Evolutionary conservation across 2,797 vertebrate species (phyloP).

Genomic region (Anguilla anguilla): DNA sequence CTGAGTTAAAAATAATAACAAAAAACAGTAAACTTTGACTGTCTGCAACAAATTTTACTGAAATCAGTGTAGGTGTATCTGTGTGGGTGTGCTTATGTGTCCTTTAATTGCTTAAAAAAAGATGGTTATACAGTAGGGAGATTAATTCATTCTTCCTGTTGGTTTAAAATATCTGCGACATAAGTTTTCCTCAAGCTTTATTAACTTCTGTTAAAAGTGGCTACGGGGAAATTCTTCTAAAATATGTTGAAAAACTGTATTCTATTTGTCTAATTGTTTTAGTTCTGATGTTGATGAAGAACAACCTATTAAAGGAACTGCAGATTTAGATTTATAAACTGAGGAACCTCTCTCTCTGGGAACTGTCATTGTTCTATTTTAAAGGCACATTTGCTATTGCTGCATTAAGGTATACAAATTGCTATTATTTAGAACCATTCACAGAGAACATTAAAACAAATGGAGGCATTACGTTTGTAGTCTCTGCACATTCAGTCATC

Average conservation of each 20-base stretch:
- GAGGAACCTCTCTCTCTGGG: neutral
- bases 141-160: neutral
- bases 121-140: constrained; percentile 54
- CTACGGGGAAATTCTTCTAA: neutral
- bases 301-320: neutral
- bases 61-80: neutral
- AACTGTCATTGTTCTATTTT: neutral
- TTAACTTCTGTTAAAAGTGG: constrained; percentile 7
- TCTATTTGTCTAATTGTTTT: neutral
- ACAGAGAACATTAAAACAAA: neutral
- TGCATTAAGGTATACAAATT: neutral
- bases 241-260: neutral
- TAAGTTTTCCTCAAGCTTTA: neutral
- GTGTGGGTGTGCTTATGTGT: constrained; percentile 23
- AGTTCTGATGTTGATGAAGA: neutral
- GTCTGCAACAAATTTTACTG: neutral
- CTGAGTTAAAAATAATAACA: neutral
- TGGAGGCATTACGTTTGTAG: neutral
- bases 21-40: neutral
- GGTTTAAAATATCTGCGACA: neutral
- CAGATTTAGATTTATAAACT: neutral
- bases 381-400: neutral
- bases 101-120: constrained; percentile 40
- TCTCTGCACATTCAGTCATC: constrained; percentile 2
- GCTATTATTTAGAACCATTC: neutral